Base-by-base conservation (phyloP, 2,113 vertebrate genomes). In the Callospermophilus lateralis region DNA sequence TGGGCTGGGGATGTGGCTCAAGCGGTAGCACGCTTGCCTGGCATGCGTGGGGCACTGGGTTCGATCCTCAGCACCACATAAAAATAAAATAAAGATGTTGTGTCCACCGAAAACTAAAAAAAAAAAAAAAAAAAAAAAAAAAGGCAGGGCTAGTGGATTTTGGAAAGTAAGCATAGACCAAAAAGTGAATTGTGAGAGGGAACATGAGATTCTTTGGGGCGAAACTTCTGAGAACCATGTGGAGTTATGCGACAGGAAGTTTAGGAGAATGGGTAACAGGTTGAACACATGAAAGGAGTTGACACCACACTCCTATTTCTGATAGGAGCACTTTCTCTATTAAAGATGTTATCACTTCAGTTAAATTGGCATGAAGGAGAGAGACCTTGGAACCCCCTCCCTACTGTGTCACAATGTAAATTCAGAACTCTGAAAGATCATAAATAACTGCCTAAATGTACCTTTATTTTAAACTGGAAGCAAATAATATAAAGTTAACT, bases 401-500 rank as follows among this genome's bases (percentile, higher is more conserved):
- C 51, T 32, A 9, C 16, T 20, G 30, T 70, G n/a, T 90, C 58
- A 79, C 17, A 70, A 65, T 85, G 26, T 77, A 32, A 89, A 79
- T 55, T 84, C 28, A 74, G 42, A 90, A 93, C 26, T 80, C 74
- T 87, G 48, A 93, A 93, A 95, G n/a, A 65, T 80, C 58, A 80
- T 61, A 76, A 90, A 77, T 55, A 24, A 22, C 19, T 85, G 28
- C 32, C n/a, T 67, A 17, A 34, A 79, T 61, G 24, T 32, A 84
- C 61, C 32, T 48, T 90, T 37, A 96, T 51, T 94, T 88, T 90
- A 61, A 87, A 84, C 65, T 26, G 68, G 79, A 39, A 94, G 34
- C n/a, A 92, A 92, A 89, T 94, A 72, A 74, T 24, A 15, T 73
- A 70, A 80, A 65, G 85, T 67, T 93, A 93, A 83, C 28, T 77